Base-by-base conservation (phyloP, 2,113 vertebrate genomes). In the Antechinus stuartii region DNA sequence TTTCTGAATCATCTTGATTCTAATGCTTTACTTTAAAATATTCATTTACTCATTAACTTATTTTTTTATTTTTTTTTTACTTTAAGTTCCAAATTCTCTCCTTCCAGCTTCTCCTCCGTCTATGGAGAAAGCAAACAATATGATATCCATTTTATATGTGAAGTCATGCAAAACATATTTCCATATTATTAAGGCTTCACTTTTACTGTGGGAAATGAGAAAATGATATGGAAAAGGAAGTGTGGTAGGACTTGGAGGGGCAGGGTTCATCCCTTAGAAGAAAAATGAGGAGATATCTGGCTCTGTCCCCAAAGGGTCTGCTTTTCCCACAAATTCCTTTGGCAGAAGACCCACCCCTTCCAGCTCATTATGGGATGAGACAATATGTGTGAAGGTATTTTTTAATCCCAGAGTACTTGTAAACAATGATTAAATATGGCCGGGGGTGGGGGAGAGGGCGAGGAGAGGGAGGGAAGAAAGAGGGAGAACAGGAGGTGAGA, bases 371-470 rank as follows among this genome's bases (percentile, higher is more conserved):
- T 42, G 35, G n/a, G n/a, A 84, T 42, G 19, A 84, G 35, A 22
- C 68, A 84, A 84, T 84, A 22, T 23, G 42, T 42, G n/a, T n/a
- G 68, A 84, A 42, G 42, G 68, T 84, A 22, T 19, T 84, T 84
- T 84, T n/a, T 84, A 23, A 23, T 42, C 14, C 22, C 35, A 23
- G 68, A 84, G 16, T 42, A 42, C n/a, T 19, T 84, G 19, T 84
- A 42, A 84, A 84, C n/a, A 42, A n/a, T 84, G 35, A 68, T 68
- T 16, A 52, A 52, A 35, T 68, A 14, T 14, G 16, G 35, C 27
- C 2, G 14, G 1, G 5, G 10, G 61, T n/a, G 14, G 30, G 5
- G 6, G 50, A 1, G 42, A 1, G 42, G 42, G 42, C 1, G 42
- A 42, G 42, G 42, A 42, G 49, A n/a, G n/a, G n/a, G n/a, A n/a